Evolutionary conservation across 2,113 vertebrate species (phyloP).

Genomic region (Triplophysa siluroides): DNA sequence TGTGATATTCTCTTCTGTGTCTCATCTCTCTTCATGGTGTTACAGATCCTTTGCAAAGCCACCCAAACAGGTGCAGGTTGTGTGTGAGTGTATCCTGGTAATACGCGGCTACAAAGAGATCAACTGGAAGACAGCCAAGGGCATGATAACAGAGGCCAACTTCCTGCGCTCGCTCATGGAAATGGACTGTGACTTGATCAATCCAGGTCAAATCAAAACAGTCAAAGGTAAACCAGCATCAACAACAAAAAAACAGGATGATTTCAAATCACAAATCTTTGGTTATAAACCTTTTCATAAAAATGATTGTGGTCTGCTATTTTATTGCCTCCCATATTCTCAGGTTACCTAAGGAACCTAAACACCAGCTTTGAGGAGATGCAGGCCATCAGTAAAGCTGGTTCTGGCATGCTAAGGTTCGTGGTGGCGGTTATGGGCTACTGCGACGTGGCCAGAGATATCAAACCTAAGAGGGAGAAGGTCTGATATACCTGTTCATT

Average conservation of each 20-base stretch:
- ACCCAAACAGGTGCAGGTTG: constrained; percentile 88
- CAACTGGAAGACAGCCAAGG: constrained; percentile 90
- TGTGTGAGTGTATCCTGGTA: constrained; percentile 94
- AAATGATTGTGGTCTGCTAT: background rate
- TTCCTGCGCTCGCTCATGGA: constrained; percentile 90
- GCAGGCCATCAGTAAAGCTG: constrained; percentile 92
- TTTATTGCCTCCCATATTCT: constrained; percentile 4
- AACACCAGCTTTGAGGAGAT: constrained; percentile 87
- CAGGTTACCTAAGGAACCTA: constrained; percentile 85
- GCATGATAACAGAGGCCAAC: constrained; percentile 95
- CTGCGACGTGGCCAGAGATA: constrained; percentile 86
- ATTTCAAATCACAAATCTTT: background rate
- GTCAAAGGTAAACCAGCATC: constrained; percentile 76
- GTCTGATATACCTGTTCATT: constrained; percentile 63
- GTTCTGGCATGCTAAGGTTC: constrained; percentile 94
- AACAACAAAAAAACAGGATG: background rate
- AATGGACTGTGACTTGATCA: constrained; percentile 86
- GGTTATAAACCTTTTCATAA: background rate
- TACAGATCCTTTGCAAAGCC: constrained; percentile 93
- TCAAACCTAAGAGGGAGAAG: constrained; percentile 95
- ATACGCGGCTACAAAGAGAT: constrained; percentile 90
- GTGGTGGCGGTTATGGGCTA: constrained; percentile 93
- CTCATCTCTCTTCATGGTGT: background rate
- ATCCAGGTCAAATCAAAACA: constrained; percentile 79
- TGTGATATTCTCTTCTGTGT: background rate